Percentiles rank a stretch among this genome's conserved stretches.
Conservation (phyloP, 1,140 invertebrate species). For the Drosophila mayri region DNA sequence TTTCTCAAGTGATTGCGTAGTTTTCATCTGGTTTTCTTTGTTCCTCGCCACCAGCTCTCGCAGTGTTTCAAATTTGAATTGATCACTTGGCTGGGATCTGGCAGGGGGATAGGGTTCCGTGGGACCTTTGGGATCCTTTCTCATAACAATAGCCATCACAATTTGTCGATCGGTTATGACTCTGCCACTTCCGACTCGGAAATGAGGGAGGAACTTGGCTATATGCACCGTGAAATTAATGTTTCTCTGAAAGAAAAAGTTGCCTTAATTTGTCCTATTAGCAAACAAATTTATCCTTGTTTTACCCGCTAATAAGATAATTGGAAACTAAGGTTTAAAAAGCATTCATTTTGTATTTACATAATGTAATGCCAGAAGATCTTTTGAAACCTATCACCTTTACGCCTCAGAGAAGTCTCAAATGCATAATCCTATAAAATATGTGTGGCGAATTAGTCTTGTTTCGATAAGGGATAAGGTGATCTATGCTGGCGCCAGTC, state of each 20-base stretch:
- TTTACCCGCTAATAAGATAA: not conserved
- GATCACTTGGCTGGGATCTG: slow-evolving; percentile 69
- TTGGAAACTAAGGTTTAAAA: not conserved
- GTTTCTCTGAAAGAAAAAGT: not conserved
- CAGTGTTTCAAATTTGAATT: slow-evolving; percentile 82
- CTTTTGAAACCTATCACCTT: not conserved
- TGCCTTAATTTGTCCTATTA: not conserved
- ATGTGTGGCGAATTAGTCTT: slow-evolving; percentile 31
- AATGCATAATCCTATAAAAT: slow-evolving; percentile 1
- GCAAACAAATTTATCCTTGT: not conserved
- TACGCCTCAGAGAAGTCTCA: not conserved
- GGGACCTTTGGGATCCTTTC: slow-evolving; percentile 41
- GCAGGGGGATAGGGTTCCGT: slow-evolving; percentile 59
- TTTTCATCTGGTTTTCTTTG: slow-evolving; percentile 75
- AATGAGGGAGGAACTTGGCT: slow-evolving; percentile 9
- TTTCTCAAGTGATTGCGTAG: slow-evolving; percentile 84
- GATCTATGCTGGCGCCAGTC: slow-evolving; percentile 50
- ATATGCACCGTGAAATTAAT: slow-evolving; percentile 66
- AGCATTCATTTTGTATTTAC: not conserved
- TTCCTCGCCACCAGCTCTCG: slow-evolving; percentile 42
- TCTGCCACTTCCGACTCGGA: slow-evolving; percentile 65
- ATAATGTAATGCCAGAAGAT: not conserved
- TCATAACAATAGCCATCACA: slow-evolving; percentile 75
- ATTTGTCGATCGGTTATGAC: slow-evolving; percentile 78
- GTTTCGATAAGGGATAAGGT: slow-evolving; percentile 14